These are phyloP conservation scores for Charadrius vociferus DNA, from an alignment of 2,113 vertebrate genomes.

Conservation along the genomic window DNA sequence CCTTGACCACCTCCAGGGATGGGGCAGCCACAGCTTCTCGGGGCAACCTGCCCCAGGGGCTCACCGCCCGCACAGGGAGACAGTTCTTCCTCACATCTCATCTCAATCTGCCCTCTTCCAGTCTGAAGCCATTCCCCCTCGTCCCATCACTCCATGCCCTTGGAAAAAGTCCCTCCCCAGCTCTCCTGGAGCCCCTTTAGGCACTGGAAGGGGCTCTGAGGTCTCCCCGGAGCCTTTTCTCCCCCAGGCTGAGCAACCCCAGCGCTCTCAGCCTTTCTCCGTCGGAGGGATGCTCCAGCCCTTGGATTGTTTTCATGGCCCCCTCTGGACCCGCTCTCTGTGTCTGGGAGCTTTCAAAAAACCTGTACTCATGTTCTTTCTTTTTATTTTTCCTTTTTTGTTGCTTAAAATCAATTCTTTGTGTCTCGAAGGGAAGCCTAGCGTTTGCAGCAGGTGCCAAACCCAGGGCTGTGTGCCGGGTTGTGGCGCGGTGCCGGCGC, in stretches of 20 bases:
- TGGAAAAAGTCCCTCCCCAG: too few species aligned
- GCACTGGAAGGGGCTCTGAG: too few species aligned
- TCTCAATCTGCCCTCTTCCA: background rate
- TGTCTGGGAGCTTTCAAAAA: background rate
- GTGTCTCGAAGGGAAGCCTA: fast-evolving
- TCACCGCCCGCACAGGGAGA: background rate
- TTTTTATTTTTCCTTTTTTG: background rate
- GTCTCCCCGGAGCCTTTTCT: background rate
- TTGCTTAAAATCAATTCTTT: background rate
- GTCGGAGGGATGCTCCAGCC: background rate
- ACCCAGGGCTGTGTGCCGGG: background rate
- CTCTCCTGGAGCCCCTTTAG: too few species aligned
- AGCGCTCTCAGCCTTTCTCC: too few species aligned
- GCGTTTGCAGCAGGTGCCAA: too few species aligned
- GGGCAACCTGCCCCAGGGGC: too few species aligned
- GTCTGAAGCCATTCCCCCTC: too few species aligned
- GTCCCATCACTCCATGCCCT: too few species aligned
- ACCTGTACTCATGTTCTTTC: background rate
- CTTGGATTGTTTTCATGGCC: fast-evolving
- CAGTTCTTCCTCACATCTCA: background rate
- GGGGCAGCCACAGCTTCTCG: too few species aligned
- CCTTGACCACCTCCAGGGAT: too few species aligned
- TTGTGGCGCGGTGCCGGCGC: background rate
- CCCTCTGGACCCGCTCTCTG: background rate
- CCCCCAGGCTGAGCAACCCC: background rate